Evolutionary conservation across 2,888 invertebrate species (phyloP).

Genomic region (Hypolimnas misippus): DNA sequence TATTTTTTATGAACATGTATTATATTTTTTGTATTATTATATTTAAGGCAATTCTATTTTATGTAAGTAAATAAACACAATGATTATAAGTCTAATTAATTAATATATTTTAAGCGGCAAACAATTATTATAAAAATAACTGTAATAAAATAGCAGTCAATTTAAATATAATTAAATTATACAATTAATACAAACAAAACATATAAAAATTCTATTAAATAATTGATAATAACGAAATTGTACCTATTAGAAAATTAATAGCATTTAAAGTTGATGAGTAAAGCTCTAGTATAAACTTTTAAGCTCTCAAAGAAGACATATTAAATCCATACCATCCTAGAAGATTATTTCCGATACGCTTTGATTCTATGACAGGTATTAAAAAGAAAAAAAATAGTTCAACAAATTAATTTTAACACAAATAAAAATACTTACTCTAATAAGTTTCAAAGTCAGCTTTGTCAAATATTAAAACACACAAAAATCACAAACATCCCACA

Average conservation of each 20-base stretch:
- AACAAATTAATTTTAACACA: constrained; percentile 52
- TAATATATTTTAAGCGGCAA: not conserved
- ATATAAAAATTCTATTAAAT: not conserved
- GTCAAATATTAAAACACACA: constrained; percentile 49
- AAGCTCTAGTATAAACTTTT: constrained; percentile 37
- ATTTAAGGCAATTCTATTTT: no score
- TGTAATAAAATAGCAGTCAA: not conserved
- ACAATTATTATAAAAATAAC: no score
- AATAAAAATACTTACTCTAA: constrained; percentile 68
- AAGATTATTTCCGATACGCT: constrained; percentile 79
- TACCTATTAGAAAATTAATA: not conserved
- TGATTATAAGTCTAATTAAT: not conserved
- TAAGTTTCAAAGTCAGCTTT: constrained; percentile 52
- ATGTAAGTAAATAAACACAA: no score
- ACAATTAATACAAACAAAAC: not conserved
- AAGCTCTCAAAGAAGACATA: constrained; percentile 65
- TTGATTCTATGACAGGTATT: constrained; percentile 63
- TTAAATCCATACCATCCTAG: constrained; percentile 64
- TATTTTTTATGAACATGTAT: no score
- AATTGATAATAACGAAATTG: not conserved
- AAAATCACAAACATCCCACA: constrained; percentile 76
- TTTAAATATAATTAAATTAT: not conserved
- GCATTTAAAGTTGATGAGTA: constrained; percentile 12
- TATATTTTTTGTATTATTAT: no score
- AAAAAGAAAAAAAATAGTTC: constrained; percentile 56